Conservation (phyloP, 2,113 vertebrate species). For the Coregonus clupeaformis region DNA sequence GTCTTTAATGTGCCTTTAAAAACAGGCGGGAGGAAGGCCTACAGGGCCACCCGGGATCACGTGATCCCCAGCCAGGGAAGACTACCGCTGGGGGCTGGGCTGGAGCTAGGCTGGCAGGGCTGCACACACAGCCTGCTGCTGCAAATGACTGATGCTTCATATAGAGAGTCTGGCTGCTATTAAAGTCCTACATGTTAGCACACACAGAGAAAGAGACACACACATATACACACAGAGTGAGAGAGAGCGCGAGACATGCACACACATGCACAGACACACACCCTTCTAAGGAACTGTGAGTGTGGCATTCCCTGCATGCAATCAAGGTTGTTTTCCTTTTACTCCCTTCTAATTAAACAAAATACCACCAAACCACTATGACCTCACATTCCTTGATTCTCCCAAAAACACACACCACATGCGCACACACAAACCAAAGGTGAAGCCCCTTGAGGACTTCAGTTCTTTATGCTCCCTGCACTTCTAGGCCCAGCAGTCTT, state of each 20-base stretch:
- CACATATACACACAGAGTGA: not conserved
- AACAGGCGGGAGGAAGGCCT: constrained; percentile 31
- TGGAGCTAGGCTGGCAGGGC: not conserved
- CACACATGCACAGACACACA: too few species aligned
- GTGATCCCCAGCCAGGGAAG: constrained; percentile 15
- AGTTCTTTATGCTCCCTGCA: too few species aligned
- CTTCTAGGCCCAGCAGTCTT: not conserved
- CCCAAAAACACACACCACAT: constrained; percentile 29
- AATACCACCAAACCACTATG: constrained; percentile 58
- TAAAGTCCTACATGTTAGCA: constrained; percentile 5
- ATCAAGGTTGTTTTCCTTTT: constrained; percentile 60
- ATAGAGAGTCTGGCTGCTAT: constrained; percentile 11
- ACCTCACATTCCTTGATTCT: constrained; percentile 58
- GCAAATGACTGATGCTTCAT: constrained; percentile 16
- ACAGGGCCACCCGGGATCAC: constrained; percentile 7
- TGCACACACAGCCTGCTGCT: not conserved
- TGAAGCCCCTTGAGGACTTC: not conserved
- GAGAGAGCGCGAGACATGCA: not conserved
- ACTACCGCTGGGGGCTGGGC: not conserved
- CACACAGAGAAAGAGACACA: too few species aligned
- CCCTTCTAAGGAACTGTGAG: not conserved
- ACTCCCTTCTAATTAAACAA: constrained; percentile 61
- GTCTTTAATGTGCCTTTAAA: constrained; percentile 33
- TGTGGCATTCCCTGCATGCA: constrained; percentile 40
- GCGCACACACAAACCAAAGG: constrained; percentile 24